phyloP scores from a whole-genome alignment of 1,140 invertebrate species.

The Parapsyche elsis region DNA sequence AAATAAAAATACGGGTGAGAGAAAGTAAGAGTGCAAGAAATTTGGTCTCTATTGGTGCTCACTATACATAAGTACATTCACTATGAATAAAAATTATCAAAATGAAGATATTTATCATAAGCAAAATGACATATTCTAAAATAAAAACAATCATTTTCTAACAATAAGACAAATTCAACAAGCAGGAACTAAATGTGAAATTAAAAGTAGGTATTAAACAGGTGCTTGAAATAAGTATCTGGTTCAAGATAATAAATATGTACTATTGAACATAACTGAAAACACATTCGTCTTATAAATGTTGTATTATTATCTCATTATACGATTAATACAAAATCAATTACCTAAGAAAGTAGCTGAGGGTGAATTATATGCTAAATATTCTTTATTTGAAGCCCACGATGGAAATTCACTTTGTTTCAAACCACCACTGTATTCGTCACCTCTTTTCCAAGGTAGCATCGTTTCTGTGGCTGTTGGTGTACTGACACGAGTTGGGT shows the following conservation, averaged over 20 bases:
- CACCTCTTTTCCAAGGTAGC: constrained; percentile 89
- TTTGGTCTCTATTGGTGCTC: constrained; percentile 27
- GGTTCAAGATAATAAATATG: too few species aligned
- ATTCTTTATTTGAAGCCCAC: constrained; percentile 94
- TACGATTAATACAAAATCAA: too few species aligned
- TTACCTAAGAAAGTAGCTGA: constrained; percentile 90
- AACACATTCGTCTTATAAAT: too few species aligned
- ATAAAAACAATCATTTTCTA: too few species aligned
- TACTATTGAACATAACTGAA: too few species aligned
- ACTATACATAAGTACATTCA: constrained; percentile 9
- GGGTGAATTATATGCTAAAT: constrained; percentile 90
- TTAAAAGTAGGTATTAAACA: too few species aligned
- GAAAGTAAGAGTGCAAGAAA: constrained; percentile 43
- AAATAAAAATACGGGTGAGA: constrained; percentile 60
- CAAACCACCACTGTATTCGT: constrained; percentile 75
- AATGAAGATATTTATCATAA: background rate
- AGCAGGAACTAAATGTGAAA: too few species aligned
- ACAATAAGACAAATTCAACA: too few species aligned
- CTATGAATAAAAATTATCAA: background rate
- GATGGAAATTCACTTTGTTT: constrained; percentile 90
- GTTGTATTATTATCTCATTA: too few species aligned
- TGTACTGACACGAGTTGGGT: constrained; percentile 79
- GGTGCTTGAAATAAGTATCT: too few species aligned
- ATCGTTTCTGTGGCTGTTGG: constrained; percentile 86
- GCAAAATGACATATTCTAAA: too few species aligned